Evolutionary conservation across 1,140 invertebrate genomes (phyloP), one percentile per base, ranked within the genome.

Genomic region (Capitella teleta): DNA sequence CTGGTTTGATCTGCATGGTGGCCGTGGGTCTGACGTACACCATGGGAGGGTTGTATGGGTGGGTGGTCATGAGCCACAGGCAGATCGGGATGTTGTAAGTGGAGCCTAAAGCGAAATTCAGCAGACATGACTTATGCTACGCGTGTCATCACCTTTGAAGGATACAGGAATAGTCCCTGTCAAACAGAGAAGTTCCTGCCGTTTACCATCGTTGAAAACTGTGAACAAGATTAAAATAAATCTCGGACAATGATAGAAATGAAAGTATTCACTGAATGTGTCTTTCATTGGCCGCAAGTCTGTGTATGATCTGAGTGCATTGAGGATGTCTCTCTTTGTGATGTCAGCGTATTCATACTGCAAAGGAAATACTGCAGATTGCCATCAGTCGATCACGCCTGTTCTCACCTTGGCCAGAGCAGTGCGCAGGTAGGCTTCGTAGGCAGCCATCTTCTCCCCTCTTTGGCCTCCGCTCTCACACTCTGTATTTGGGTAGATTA

Each of bases 11-110:
- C 47, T 82, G 80, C 95, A 99, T 99, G 53, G 87, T 87, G 46
- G 80, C 54, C 4, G 95, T 99, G 32, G 96, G 96, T 71, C 83
- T 87, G 0, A 99, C 95, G 73, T 86, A 98, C 65, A 92, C 95
- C 69, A 97, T 86, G n/a, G 96, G 96, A 18, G 92, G 87, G 74
- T 94, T 87, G 64, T 87, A 82, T 1, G 96, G 96, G 79, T 98
- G 89, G 24, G 89, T 95, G 63, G 98, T 90, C 80, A 94, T 83
- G 25, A 98, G 64, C 87, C 90, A 98, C 60, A 98, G 84, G 67
- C 84, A 85, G 24, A 98, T 81, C 30, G 96, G 96, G 73, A 98
- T 98, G 74, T 98, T 92, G 72, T 98, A 99, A 16, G 73, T 78
- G 45, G 76, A 80, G 50, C 83, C 86, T 86, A 41, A 18, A 49